Percentiles rank a stretch among this genome's conserved stretches.
Evolutionary conservation across 2,888 invertebrate genomes (phyloP).

Genomic region (Zelleria hepariella): DNA sequence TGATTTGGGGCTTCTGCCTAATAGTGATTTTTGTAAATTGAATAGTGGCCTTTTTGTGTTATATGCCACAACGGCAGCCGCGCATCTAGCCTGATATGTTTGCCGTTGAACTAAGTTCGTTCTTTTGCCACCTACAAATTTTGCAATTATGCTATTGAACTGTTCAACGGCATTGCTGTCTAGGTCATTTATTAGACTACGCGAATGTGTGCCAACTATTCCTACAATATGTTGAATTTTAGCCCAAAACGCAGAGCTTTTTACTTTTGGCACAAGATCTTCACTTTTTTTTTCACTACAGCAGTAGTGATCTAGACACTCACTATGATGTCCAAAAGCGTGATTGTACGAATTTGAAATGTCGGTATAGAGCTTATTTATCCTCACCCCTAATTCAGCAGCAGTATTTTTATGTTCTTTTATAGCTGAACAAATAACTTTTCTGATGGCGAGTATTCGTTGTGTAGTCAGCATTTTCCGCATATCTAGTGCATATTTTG

Average conservation of each 20-base stretch:
- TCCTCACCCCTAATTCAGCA: conserved; percentile 3
- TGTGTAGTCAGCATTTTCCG: conserved; percentile 9
- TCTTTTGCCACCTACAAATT: conserved; percentile 30
- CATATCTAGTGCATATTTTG: conserved; percentile 8
- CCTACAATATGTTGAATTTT: no score
- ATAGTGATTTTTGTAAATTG: conserved; percentile 13
- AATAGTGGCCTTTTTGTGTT: conserved; percentile 16
- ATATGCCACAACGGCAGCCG: conserved; percentile 25
- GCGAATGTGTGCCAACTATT: conserved; percentile 1
- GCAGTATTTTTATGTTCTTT: conserved; percentile 8
- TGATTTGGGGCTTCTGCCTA: conserved; percentile 9
- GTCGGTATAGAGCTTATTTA: no score
- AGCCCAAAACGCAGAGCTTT: no score
- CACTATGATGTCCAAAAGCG: no score
- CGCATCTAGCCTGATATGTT: conserved; percentile 26
- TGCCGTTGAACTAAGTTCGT: conserved; percentile 23
- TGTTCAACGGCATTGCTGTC: conserved; percentile 25
- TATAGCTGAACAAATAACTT: conserved; percentile 11
- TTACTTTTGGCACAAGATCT: no score
- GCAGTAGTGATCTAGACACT: no score
- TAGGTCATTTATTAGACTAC: conserved; percentile 19
- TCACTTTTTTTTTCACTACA: no score
- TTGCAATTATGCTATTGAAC: conserved; percentile 25
- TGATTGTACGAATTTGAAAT: no score
- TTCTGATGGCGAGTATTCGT: conserved; percentile 14